These are phyloP conservation scores for Loripinus fragilis DNA, from an alignment of 2,888 invertebrate species.

Conservation along the genomic window DNA sequence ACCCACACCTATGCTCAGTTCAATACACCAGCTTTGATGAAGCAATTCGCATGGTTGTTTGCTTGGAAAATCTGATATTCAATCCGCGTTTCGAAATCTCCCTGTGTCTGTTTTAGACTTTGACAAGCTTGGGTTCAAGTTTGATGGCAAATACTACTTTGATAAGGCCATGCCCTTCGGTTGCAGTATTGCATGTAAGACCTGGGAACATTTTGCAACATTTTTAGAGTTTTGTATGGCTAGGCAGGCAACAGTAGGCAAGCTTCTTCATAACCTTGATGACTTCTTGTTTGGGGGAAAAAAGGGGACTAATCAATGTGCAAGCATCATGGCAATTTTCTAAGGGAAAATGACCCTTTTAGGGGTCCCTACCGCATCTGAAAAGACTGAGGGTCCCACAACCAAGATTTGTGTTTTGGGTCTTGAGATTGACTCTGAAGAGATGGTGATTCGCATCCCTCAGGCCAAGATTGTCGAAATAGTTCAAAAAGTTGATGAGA, in stretches of 20 bases:
- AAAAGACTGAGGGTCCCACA: constrained; percentile 29
- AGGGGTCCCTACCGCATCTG: constrained; percentile 25
- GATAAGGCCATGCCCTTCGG: constrained; percentile 51
- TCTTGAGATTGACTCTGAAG: constrained; percentile 33
- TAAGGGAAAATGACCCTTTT: constrained; percentile 6
- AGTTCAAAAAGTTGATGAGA: neutral
- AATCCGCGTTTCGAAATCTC: constrained; percentile 31
- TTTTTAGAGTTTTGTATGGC: constrained; percentile 36
- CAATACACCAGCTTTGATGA: no score
- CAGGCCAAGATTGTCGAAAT: constrained; percentile 31
- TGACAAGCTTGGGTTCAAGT: constrained; percentile 37
- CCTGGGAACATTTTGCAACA: constrained; percentile 47
- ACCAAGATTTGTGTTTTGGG: constrained; percentile 27
- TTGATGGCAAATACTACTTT: constrained; percentile 32
- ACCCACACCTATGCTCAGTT: constrained; percentile 33
- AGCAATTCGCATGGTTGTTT: constrained; percentile 28
- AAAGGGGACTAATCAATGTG: neutral
- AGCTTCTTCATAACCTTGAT: constrained; percentile 39
- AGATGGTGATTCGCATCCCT: constrained; percentile 35
- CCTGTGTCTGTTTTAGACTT: constrained; percentile 29
- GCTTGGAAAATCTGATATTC: constrained; percentile 19
- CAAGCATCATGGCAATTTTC: constrained; percentile 3
- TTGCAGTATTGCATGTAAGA: constrained; percentile 29
- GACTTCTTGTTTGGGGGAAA: constrained; percentile 38
- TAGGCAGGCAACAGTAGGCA: neutral